Evolutionary conservation across 1,140 invertebrate species (phyloP), one percentile per base, ranked within the genome.

Genomic region (Rhynchophorus ferrugineus): DNA sequence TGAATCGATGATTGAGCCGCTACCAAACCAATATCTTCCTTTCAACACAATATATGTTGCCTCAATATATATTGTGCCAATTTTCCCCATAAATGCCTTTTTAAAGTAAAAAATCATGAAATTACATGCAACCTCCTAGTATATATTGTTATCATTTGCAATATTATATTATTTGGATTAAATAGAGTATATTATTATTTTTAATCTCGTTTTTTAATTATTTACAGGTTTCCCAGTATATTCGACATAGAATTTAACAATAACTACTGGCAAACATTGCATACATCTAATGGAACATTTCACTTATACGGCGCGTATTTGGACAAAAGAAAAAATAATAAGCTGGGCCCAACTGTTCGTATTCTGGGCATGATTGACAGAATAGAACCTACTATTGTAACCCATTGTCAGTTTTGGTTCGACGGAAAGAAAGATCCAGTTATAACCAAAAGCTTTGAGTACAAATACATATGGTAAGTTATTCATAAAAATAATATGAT

Each of bases 241-340:
- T 91, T 85, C 65, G 89, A 92, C 57, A 72, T 95, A 44, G 84
- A 93, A 67, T 94, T 91, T 73, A 92, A 91, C 69, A 94, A 95
- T 66, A 79, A 89, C 5, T 92, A 91, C 67, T 92, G 89, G 89
- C 89, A 95, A 68, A 87, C 81, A 8, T 59, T 92, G 58, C 77
- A 78, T 52, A 83, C 86, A 1, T 79, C 76, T 20, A 88, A 92
- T 59, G 89, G 89, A 1, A 89, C 89, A 0, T 92, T 93, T 64
- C 89, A 91, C 59, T 68, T 95, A 1, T 94, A 88, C 64, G 89
- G 87, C 1, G 91, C 91, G 9, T 95, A 92, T 68, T 85, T 90
- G 61, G 91, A 95, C 68, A 79, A 83, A 3, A 72, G 91, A 8
- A 81, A 82, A 50, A 71, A 84, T 22, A 90, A 87, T 37, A 72